These are phyloP conservation scores for Brassicogethes aeneus DNA, from an alignment of 2,888 invertebrate species.

Conservation along the genomic window DNA sequence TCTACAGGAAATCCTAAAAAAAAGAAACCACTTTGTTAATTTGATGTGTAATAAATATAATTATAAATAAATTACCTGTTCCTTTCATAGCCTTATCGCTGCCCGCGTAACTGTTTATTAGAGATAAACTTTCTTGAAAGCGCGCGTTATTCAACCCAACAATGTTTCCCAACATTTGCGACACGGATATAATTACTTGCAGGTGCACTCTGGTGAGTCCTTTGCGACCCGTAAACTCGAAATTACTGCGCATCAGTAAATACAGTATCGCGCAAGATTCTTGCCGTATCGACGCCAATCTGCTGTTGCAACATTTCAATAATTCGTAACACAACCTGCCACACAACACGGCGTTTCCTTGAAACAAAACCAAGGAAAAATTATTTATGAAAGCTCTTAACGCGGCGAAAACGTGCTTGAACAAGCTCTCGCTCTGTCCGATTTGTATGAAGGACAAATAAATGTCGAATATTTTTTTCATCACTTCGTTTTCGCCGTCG, in stretches of 20 bases:
- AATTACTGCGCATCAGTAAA: slow-evolving; percentile 88
- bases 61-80: slow-evolving; percentile 49
- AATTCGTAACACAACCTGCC: slow-evolving; percentile 74
- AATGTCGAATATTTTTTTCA: slow-evolving; percentile 75
- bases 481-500: slow-evolving; percentile 64
- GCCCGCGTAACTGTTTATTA: slow-evolving; percentile 87
- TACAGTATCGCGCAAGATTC: slow-evolving; percentile 90
- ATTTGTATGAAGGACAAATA: slow-evolving; percentile 80
- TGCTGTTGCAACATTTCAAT: slow-evolving; percentile 77
- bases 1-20: slow-evolving; percentile 69
- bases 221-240: slow-evolving; percentile 76
- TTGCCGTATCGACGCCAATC: slow-evolving; percentile 73
- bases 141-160: slow-evolving; percentile 88
- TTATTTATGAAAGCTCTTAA: slow-evolving; percentile 87
- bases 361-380: slow-evolving; percentile 73
- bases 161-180: slow-evolving; percentile 84
- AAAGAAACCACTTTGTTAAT: no score
- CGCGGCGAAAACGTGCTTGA: slow-evolving; percentile 87
- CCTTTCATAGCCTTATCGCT: slow-evolving; percentile 94
- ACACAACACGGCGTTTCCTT: slow-evolving; percentile 72
- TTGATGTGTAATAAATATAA: no score
- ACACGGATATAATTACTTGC: slow-evolving; percentile 93
- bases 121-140: slow-evolving; percentile 86
- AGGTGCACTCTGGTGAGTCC: slow-evolving; percentile 83
- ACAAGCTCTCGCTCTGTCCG: slow-evolving; percentile 83